Conservation (phyloP, 1,140 invertebrate genomes). For the Zophobas atratus region DNA sequence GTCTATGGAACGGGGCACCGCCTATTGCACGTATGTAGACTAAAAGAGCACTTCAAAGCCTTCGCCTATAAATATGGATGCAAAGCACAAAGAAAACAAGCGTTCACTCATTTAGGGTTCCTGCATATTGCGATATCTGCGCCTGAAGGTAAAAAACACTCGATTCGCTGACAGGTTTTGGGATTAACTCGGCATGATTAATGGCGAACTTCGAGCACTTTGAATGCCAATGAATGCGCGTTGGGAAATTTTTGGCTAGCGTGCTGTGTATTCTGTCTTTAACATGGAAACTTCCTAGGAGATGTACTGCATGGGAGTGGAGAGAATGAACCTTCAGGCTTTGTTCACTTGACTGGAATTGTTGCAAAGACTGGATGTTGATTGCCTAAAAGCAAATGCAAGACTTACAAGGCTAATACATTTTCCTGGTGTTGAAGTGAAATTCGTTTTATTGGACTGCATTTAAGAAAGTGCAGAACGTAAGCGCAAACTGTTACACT, state of each 20-base stretch:
- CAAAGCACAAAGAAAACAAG: conserved; percentile 35
- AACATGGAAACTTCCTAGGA: conserved; percentile 5
- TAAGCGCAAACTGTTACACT: no score
- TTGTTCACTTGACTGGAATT: background rate
- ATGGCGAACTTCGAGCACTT: conserved; percentile 33
- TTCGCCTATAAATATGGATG: conserved; percentile 35
- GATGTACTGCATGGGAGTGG: background rate
- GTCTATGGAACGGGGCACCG: conserved; percentile 7
- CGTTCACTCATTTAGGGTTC: conserved; percentile 34
- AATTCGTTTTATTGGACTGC: no score
- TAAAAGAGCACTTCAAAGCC: conserved; percentile 32
- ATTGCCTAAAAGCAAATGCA: no score
- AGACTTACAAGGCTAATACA: no score
- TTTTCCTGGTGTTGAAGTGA: no score
- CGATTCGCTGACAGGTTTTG: conserved; percentile 33
- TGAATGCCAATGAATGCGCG: conserved; percentile 31
- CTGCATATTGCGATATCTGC: conserved; percentile 42
- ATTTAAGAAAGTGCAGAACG: no score
- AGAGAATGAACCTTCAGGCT: background rate
- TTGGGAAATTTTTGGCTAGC: conserved; percentile 6
- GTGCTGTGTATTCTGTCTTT: background rate
- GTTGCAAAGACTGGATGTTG: background rate
- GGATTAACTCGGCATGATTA: conserved; percentile 25
- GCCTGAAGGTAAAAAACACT: conserved; percentile 39
- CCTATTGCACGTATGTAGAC: conserved; percentile 31